Conservation (phyloP, 1,140 invertebrate species). For the Lasioglossum baleicum region DNA sequence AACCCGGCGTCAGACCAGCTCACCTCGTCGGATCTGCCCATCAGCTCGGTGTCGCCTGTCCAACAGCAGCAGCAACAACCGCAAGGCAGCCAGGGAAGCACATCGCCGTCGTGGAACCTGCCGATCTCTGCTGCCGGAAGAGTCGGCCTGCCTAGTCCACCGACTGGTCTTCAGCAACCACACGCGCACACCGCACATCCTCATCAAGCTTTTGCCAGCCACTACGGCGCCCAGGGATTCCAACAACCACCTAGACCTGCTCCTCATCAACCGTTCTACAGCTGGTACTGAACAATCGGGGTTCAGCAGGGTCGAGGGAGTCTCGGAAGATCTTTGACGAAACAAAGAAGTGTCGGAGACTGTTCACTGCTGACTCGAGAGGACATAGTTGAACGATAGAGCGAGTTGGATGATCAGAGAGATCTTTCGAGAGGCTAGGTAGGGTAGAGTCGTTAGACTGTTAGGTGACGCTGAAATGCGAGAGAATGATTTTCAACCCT, state of each 20-base stretch:
- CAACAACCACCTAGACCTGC: constrained; percentile 72
- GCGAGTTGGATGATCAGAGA: no score
- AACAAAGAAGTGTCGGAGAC: no score
- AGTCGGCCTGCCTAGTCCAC: constrained; percentile 63
- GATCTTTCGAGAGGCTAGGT: no score
- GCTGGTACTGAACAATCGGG: constrained; percentile 65
- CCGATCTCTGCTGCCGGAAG: constrained; percentile 58
- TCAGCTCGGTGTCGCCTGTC: constrained; percentile 67
- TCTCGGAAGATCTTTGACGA: no score
- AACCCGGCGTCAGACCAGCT: constrained; percentile 72
- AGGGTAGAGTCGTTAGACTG: no score
- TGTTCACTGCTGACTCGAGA: not conserved
- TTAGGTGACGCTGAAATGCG: no score
- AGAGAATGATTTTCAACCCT: no score
- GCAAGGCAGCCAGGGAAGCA: constrained; percentile 46
- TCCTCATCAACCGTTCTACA: constrained; percentile 71
- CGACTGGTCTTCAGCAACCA: constrained; percentile 64
- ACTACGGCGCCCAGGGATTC: constrained; percentile 72
- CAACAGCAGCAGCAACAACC: constrained; percentile 64
- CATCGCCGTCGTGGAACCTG: constrained; percentile 70
- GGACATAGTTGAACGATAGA: no score
- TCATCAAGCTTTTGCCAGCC: constrained; percentile 72
- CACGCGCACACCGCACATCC: constrained; percentile 62
- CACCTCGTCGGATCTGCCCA: constrained; percentile 64
- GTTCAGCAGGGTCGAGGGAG: no score